Conservation (phyloP, 2,888 invertebrate genomes). For the Xestoiulus laeticollis region DNA sequence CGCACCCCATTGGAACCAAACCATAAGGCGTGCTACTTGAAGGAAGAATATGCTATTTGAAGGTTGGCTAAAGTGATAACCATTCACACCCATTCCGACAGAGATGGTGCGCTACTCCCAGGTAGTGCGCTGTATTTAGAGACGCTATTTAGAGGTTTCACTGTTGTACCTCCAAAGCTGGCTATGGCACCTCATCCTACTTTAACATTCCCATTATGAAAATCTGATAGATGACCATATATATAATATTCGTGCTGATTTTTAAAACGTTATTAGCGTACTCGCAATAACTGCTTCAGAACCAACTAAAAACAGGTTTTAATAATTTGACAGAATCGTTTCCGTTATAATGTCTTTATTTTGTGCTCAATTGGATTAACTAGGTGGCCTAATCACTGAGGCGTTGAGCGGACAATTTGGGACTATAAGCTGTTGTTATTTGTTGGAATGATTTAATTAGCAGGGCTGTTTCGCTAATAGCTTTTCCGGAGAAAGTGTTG, state of each 20-base stretch:
- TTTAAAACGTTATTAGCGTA: conserved; percentile 23
- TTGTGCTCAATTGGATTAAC: not conserved
- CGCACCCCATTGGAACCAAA: too few species aligned
- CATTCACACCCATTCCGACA: too few species aligned
- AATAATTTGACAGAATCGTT: not conserved
- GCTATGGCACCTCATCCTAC: not conserved
- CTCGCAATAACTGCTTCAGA: not conserved
- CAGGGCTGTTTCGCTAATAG: not conserved
- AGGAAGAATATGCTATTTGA: too few species aligned
- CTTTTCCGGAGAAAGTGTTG: not conserved
- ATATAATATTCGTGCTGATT: conserved; percentile 15
- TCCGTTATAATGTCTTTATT: not conserved
- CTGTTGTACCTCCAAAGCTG: not conserved
- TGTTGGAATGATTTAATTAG: conserved; percentile 41
- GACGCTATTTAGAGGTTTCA: too few species aligned
- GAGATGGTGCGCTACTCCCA: too few species aligned
- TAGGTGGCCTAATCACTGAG: conserved; percentile 23
- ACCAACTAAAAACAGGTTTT: not conserved
- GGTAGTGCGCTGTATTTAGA: too few species aligned
- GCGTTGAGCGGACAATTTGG: conserved; percentile 22
- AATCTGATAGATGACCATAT: not conserved
- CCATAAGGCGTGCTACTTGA: too few species aligned
- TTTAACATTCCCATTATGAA: not conserved
- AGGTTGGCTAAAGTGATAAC: too few species aligned
- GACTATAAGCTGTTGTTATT: conserved; percentile 37